Conservation (phyloP, 2,797 vertebrate genomes). For the Sternarchorhynchus goeldii region DNA sequence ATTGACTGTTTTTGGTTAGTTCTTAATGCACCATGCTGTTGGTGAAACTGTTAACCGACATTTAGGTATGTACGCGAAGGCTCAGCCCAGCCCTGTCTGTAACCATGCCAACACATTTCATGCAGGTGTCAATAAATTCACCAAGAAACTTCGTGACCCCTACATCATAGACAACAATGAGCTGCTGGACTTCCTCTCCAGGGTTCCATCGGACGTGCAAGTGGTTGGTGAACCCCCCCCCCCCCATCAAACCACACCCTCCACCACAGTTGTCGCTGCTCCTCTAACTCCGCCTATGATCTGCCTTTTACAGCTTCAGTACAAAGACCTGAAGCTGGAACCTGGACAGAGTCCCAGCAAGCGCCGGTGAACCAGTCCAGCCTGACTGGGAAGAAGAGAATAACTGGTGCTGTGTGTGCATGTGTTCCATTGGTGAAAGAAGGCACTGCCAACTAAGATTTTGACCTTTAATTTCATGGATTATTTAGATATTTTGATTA, state of each 20-base stretch:
- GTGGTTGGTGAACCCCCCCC: constrained; percentile 76
- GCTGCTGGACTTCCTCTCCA: constrained; percentile 91
- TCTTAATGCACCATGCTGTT: neutral
- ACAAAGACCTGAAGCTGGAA: constrained; percentile 85
- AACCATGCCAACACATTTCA: constrained; percentile 42
- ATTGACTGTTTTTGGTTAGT: neutral
- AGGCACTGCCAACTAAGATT: too few species aligned
- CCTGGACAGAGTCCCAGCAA: constrained; percentile 85
- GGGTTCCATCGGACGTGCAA: constrained; percentile 93
- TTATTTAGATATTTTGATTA: too few species aligned
- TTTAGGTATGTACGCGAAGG: neutral
- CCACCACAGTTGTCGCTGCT: neutral
- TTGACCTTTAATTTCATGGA: too few species aligned
- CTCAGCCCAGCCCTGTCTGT: neutral
- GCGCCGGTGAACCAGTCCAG: constrained; percentile 74
- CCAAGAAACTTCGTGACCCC: constrained; percentile 91
- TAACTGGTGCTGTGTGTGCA: too few species aligned
- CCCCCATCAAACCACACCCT: neutral
- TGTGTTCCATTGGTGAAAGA: too few species aligned
- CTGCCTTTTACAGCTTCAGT: constrained; percentile 85
- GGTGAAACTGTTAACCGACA: too few species aligned
- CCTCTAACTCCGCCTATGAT: neutral
- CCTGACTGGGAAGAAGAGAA: too few species aligned
- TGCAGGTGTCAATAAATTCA: constrained; percentile 94
- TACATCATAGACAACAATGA: constrained; percentile 93